Conservation (phyloP, 2,888 invertebrate genomes). For the Parnassius smintheus region DNA sequence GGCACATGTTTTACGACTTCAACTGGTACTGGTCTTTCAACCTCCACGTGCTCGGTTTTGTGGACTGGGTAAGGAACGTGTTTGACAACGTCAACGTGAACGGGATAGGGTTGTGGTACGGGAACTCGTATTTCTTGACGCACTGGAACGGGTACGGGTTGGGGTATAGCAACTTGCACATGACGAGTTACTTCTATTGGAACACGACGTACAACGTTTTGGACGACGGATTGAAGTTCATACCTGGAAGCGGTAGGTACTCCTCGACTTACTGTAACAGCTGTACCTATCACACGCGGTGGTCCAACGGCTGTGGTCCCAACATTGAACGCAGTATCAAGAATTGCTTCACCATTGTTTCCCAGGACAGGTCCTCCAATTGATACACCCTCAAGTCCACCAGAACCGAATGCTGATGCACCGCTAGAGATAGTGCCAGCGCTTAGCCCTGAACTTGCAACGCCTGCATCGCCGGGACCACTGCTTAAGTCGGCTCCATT, state of each 20-base stretch:
- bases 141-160: slow-evolving; percentile 64
- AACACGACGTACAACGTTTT: slow-evolving; percentile 67
- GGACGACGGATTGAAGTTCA: slow-evolving; percentile 70
- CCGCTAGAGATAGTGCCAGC: slow-evolving; percentile 26
- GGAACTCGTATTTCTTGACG: slow-evolving; percentile 68
- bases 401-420: slow-evolving; percentile 13
- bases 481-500: slow-evolving; percentile 21
- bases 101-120: slow-evolving; percentile 73
- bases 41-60: slow-evolving; percentile 68
- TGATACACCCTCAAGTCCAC: slow-evolving; percentile 15
- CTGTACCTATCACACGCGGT: slow-evolving; percentile 58
- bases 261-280: slow-evolving; percentile 54
- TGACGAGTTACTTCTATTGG: slow-evolving; percentile 73
- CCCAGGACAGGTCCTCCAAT: slow-evolving; percentile 19
- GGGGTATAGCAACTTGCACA: slow-evolving; percentile 63
- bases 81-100: slow-evolving; percentile 68
- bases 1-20: slow-evolving; percentile 69
- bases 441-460: slow-evolving; percentile 15
- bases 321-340: slow-evolving; percentile 16
- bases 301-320: slow-evolving; percentile 39
- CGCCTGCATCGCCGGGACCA: slow-evolving; percentile 30
- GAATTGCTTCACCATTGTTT: slow-evolving; percentile 23
- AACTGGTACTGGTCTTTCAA: slow-evolving; percentile 68
- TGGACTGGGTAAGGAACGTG: slow-evolving; percentile 72
- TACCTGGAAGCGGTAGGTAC: slow-evolving; percentile 52